Evolutionary conservation across 2,797 vertebrate genomes (phyloP).

Genomic region (Eulemur rubriventer): DNA sequence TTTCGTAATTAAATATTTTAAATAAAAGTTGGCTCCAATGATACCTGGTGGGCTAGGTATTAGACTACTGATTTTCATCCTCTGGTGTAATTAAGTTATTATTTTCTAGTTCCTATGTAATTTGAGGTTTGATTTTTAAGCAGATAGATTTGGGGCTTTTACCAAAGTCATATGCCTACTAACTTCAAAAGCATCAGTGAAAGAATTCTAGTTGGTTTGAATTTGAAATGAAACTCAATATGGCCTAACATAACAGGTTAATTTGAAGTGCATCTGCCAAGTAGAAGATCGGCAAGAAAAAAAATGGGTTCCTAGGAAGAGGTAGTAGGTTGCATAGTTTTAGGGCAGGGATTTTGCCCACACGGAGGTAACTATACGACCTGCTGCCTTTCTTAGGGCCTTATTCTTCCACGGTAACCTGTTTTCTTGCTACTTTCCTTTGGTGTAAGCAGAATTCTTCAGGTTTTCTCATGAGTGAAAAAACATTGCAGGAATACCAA

Average conservation of each 20-base stretch:
- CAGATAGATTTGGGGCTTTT: background rate
- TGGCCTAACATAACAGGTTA: constrained; percentile 47
- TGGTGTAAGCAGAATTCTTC: constrained; percentile 64
- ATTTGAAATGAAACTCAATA: constrained; percentile 59
- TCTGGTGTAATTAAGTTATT: background rate
- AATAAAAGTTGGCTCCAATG: background rate
- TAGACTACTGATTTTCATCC: constrained; percentile 42
- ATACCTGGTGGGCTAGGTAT: background rate
- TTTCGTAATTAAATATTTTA: constrained; percentile 9
- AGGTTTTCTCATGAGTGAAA: constrained; percentile 25
- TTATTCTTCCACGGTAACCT: constrained; percentile 81
- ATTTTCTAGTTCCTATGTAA: background rate
- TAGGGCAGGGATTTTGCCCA: constrained; percentile 96
- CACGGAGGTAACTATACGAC: constrained; percentile 98
- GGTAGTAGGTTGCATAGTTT: constrained; percentile 99
- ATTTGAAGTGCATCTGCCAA: constrained; percentile 71
- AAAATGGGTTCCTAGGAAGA: constrained; percentile 90
- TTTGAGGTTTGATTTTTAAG: background rate
- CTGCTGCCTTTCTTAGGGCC: constrained; percentile 97
- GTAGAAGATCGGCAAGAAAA: constrained; percentile 82
- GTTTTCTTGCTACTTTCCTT: constrained; percentile 54
- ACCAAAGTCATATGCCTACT: background rate
- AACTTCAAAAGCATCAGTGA: constrained; percentile 21
- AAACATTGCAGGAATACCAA: background rate
- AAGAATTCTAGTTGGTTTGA: background rate